These are phyloP conservation scores for Adrianichthys oophorus DNA, from an alignment of 2,797 vertebrate species.

Conservation along the genomic window DNA sequence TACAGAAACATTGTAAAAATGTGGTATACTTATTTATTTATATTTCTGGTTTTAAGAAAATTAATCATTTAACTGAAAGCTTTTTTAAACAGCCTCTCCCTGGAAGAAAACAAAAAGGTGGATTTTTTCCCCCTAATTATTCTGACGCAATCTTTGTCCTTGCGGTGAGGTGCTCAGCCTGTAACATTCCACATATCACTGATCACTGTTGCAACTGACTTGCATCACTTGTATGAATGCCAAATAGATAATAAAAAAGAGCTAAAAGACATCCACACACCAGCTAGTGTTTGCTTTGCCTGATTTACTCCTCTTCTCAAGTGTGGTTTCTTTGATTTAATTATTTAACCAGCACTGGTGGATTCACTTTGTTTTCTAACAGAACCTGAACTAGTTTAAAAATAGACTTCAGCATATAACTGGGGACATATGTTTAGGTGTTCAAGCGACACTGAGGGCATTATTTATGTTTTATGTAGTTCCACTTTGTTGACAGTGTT, in stretches of 20 bases:
- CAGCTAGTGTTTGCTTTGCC: background rate
- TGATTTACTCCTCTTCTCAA: slow-evolving; percentile 8
- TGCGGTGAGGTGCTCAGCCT: background rate
- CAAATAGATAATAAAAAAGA: background rate
- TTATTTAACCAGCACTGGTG: background rate
- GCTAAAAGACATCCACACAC: background rate
- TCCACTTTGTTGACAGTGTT: no score
- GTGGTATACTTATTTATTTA: no score
- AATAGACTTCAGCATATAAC: background rate
- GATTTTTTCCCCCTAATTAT: no score
- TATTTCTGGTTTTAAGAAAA: no score
- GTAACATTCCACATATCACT: background rate
- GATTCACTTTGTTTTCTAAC: background rate
- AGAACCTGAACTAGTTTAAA: slow-evolving; percentile 13
- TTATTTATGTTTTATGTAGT: background rate
- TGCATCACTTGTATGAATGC: slow-evolving; percentile 5
- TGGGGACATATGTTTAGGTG: background rate
- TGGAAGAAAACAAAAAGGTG: no score
- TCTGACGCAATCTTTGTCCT: no score
- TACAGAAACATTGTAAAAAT: no score
- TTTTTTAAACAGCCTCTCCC: no score
- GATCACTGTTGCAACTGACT: background rate
- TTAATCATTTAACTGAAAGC: no score
- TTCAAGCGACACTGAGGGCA: background rate
- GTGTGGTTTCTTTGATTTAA: background rate